These are phyloP conservation scores for Muntiacus reevesi DNA, from an alignment of 2,113 vertebrate genomes.

Conservation along the genomic window DNA sequence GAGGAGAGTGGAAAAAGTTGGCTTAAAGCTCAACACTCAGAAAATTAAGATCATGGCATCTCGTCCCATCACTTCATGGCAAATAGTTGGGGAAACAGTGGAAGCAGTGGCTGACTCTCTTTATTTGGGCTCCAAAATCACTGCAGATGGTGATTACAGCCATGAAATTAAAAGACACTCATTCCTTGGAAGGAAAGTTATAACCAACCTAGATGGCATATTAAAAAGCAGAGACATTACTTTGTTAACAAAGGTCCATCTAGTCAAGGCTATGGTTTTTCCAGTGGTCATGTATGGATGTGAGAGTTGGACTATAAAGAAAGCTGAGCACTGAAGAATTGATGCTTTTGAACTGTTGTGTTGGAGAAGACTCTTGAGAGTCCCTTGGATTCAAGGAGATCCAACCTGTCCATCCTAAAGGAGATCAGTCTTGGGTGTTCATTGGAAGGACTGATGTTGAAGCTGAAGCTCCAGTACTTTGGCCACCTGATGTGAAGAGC, in stretches of 20 bases:
- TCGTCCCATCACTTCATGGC: not conserved
- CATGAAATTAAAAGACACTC: not conserved
- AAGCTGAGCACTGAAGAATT: fast-evolving
- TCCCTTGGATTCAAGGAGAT: not conserved
- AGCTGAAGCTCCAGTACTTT: not conserved
- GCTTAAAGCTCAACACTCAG: not conserved
- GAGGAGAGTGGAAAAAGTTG: not conserved
- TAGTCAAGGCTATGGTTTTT: not conserved
- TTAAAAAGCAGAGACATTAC: not conserved
- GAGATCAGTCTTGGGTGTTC: not conserved
- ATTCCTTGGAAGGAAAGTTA: not conserved
- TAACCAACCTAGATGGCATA: fast-evolving
- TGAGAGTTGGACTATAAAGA: not conserved
- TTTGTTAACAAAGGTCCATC: not conserved
- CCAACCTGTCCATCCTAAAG: not conserved
- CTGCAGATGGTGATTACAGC: not conserved
- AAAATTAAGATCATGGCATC: not conserved
- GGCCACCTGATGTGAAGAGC: not conserved
- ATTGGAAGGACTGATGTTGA: not conserved
- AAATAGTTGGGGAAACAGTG: not conserved
- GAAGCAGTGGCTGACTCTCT: not conserved
- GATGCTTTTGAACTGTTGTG: not conserved
- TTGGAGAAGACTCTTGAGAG: not conserved
- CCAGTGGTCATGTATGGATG: not conserved
- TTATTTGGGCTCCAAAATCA: not conserved